phyloP scores from a whole-genome alignment of 2,888 invertebrate species.

The Sinhomidia bicolor region DNA sequence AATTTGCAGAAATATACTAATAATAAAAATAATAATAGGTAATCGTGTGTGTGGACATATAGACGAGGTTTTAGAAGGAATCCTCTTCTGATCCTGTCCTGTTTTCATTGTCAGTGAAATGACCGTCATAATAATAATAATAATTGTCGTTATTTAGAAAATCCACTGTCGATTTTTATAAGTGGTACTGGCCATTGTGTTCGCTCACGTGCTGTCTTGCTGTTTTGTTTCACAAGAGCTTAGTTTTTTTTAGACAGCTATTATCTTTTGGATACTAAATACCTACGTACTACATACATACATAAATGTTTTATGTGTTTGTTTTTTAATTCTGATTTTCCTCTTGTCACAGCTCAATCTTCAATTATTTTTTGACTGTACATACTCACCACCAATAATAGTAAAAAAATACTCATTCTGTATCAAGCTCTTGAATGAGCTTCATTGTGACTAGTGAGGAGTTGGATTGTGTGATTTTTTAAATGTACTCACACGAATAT shows the following conservation, averaged over 20 bases:
- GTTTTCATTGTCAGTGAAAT: slow-evolving; percentile 17
- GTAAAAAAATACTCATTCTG: too few relatives aligned
- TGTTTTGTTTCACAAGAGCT: too few relatives aligned
- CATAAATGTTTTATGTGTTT: too few relatives aligned
- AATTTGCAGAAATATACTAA: too few relatives aligned
- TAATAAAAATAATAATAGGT: too few relatives aligned
- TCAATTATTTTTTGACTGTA: background rate
- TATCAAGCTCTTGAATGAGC: background rate
- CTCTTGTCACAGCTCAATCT: slow-evolving; percentile 32
- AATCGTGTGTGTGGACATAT: too few relatives aligned
- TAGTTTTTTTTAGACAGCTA: too few relatives aligned
- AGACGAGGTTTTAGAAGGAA: background rate
- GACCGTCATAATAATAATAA: background rate
- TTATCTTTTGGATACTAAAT: too few relatives aligned
- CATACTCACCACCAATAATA: too few relatives aligned
- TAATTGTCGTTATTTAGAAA: background rate
- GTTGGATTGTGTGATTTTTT: background rate
- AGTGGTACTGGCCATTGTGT: too few relatives aligned
- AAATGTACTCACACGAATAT: background rate
- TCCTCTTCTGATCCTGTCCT: background rate
- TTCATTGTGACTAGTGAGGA: background rate
- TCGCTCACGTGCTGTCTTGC: slow-evolving; percentile 35
- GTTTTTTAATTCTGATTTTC: slow-evolving; percentile 1
- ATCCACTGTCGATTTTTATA: too few relatives aligned
- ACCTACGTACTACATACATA: too few relatives aligned